These are phyloP conservation scores for Montipora sp. DNA, from an alignment of 64 coral and sea anemone species.

Conservation along the genomic window DNA sequence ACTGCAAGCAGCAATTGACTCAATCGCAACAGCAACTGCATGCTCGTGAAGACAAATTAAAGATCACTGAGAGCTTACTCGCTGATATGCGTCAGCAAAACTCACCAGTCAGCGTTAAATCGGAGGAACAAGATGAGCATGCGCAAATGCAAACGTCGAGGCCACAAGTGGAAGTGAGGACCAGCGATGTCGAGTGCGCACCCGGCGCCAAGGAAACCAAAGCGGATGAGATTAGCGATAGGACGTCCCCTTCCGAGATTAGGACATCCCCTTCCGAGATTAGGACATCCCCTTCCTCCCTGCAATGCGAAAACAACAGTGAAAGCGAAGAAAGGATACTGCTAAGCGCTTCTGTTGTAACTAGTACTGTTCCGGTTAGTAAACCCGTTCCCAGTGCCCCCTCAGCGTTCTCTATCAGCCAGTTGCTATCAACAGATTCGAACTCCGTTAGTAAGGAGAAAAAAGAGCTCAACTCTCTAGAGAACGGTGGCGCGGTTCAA, in stretches of 20 bases:
- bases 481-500: constrained; percentile 13
- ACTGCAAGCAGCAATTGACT: constrained; percentile 82
- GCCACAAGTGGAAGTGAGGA: constrained; percentile 15
- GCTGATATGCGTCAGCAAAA: constrained; percentile 60
- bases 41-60: constrained; percentile 42
- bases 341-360: constrained; percentile 20
- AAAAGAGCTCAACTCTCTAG: constrained; percentile 26
- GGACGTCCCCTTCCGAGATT: constrained; percentile 15
- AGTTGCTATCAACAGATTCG: constrained; percentile 32
- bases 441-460: constrained; percentile 31
- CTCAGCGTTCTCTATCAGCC: constrained; percentile 39
- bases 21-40: constrained; percentile 53
- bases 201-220: not conserved
- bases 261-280: constrained; percentile 13
- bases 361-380: not conserved
- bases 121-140: constrained; percentile 42
- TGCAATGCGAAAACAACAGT: not conserved
- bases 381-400: constrained; percentile 15
- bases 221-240: constrained; percentile 9
- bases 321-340: constrained; percentile 45
- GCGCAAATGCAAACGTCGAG: not conserved
- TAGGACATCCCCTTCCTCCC: constrained; percentile 11
- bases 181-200: not conserved
- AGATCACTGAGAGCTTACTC: constrained; percentile 67
- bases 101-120: constrained; percentile 52